These are phyloP conservation scores for Dermatemys mawii DNA, from an alignment of 2,113 vertebrate genomes.

Conservation along the genomic window DNA sequence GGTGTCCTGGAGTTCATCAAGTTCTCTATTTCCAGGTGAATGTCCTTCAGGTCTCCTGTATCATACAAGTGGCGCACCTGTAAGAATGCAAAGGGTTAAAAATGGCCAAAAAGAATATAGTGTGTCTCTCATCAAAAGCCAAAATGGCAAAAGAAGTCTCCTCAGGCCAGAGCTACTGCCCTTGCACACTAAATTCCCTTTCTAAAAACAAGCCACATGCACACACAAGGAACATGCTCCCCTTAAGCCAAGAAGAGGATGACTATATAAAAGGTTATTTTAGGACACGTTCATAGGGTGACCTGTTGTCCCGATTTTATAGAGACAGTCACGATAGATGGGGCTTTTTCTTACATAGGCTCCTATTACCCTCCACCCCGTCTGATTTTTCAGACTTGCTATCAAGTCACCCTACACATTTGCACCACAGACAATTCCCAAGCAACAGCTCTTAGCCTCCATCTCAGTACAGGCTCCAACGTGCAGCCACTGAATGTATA, in stretches of 20 bases:
- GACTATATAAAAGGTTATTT: neutral
- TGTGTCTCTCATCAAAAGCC: neutral
- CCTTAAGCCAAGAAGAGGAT: neutral
- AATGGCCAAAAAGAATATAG: neutral
- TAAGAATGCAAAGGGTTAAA: neutral
- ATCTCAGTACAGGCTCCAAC: no score
- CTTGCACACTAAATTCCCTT: neutral
- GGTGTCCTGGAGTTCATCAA: conserved; percentile 89
- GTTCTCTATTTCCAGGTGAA: conserved; percentile 91
- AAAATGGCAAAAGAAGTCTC: neutral
- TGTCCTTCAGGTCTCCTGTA: conserved; percentile 88
- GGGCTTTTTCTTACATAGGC: no score
- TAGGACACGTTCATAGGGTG: neutral
- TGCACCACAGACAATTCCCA: neutral
- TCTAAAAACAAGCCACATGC: neutral
- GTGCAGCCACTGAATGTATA: no score
- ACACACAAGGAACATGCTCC: no score
- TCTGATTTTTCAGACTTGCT: no score
- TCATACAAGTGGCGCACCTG: conserved; percentile 93
- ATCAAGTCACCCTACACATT: no score
- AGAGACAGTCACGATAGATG: no score
- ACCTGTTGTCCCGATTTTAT: no score
- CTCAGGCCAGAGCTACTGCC: neutral
- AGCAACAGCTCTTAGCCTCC: neutral
- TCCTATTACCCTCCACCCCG: no score